Evolutionary conservation across 2,888 invertebrate genomes (phyloP), one percentile per base, ranked within the genome.

Genomic region (Gandaritis pyraliata): DNA sequence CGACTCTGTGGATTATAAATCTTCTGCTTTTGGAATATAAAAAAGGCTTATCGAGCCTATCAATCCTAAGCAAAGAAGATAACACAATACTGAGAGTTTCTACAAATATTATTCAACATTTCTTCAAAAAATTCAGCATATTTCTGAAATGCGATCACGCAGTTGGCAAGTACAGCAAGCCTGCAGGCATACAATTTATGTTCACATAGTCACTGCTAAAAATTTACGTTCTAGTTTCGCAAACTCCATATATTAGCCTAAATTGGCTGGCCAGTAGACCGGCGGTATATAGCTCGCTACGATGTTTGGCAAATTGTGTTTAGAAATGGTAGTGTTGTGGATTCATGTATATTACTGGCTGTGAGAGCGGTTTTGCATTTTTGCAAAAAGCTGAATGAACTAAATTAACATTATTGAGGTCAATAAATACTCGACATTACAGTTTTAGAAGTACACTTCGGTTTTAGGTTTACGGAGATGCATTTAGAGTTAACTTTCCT

Each of bases 141-240:
- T 63, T 63, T 52, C 16, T 45, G 36, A 55, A 55, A 58, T 60
- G 39, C 49, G 46, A 63, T 48, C 30, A 53, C 49, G 61, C 57
- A 58, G 57, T 63, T 61, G 58, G 48, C 43, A 55, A 52, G 47
- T 58, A 46, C 58, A 76, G 80, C 73, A 74, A 77, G 77, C 76
- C 71, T 72, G 73, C 66, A 56, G 50, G 75, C 76, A 70, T 12
- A 64, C 60, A 71, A 82, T 78, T 76, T 78, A 80, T 76, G 68
- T 64, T 62, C 58, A 57, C 66, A 58, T 61, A 58, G 61, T 65
- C 68, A 66, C 67, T 70, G 69, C 72, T 75, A 77, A 80, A 80
- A 80, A 75, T 78, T 72, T 75, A 77, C 71, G 70, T 68, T 62
- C 69, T 66, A 66, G 65, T 58, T 49, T 55, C 63, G 69, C 61